phyloP scores from a whole-genome alignment of 2,888 invertebrate species.

The Lepidochrysops patricia region DNA sequence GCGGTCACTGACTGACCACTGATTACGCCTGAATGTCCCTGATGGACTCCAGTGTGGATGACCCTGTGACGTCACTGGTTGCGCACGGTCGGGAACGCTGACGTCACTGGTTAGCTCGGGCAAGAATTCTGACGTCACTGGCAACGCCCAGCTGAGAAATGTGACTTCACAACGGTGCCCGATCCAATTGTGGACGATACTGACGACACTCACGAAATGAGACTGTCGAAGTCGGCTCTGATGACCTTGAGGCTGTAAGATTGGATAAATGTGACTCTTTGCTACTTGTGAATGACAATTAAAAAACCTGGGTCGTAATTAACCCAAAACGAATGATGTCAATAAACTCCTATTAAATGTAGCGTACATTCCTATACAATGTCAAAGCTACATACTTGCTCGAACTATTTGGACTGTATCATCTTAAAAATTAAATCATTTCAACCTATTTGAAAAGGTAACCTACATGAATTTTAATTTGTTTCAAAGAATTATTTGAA shows the following conservation, averaged over 20 bases:
- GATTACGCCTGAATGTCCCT: background rate
- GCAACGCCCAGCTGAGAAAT: background rate
- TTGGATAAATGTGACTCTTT: background rate
- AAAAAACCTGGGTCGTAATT: too few species aligned
- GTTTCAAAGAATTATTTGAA: too few species aligned
- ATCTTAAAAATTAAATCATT: too few species aligned
- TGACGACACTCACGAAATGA: background rate
- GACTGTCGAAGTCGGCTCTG: background rate
- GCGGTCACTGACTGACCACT: slow-evolving; percentile 14
- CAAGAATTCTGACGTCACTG: background rate
- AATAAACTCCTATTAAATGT: too few species aligned
- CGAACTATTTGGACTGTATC: too few species aligned
- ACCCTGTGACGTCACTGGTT: too few species aligned
- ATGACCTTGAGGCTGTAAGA: background rate
- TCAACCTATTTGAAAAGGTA: too few species aligned
- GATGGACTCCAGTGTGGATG: background rate
- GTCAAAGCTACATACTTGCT: too few species aligned
- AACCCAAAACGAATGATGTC: background rate
- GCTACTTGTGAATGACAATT: background rate
- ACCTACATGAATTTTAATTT: too few species aligned
- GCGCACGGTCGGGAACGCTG: background rate
- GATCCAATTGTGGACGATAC: background rate
- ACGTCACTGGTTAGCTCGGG: too few species aligned
- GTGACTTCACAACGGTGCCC: background rate
- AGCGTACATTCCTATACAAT: too few species aligned